Evolutionary conservation across 2,797 vertebrate genomes (phyloP).

Genomic region (Sciurus carolinensis): DNA sequence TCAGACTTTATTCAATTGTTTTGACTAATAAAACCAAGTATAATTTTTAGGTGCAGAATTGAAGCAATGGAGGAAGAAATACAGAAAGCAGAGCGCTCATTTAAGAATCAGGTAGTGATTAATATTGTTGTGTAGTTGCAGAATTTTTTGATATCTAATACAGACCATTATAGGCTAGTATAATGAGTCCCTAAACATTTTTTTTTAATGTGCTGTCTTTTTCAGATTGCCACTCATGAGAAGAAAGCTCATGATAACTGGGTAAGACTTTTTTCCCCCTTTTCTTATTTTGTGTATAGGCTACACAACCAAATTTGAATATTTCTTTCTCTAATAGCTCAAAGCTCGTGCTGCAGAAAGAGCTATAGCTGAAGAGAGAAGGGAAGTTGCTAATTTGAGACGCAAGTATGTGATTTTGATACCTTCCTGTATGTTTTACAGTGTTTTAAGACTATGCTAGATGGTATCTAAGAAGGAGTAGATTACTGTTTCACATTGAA

Average conservation of each 20-base stretch:
- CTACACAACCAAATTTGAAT: neutral
- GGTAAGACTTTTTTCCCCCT: constrained; percentile 89
- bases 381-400: too few relatives aligned
- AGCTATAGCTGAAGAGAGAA: too few relatives aligned
- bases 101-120: neutral
- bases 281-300: neutral
- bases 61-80: constrained; percentile 97
- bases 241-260: too few relatives aligned
- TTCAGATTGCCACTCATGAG: constrained; percentile 89
- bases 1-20: neutral
- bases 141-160: neutral
- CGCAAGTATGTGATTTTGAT: too few relatives aligned
- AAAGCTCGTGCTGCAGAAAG: constrained; percentile 93
- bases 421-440: too few relatives aligned
- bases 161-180: neutral
- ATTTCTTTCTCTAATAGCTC: constrained; percentile 89
- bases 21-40: constrained; percentile 34
- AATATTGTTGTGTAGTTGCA: neutral
- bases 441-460: too few relatives aligned
- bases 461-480: too few relatives aligned
- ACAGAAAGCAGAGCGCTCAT: constrained; percentile 95
- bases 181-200: too few relatives aligned
- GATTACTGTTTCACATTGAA: too few relatives aligned
- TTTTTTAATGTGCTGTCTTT: constrained; percentile 56
- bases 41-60: constrained; percentile 92